A percentile compares a stretch with the other conserved stretches of the same genome.
These are phyloP conservation scores for Tricholaema leucomelas DNA, from an alignment of 2,113 vertebrate species.

Conservation along the genomic window DNA sequence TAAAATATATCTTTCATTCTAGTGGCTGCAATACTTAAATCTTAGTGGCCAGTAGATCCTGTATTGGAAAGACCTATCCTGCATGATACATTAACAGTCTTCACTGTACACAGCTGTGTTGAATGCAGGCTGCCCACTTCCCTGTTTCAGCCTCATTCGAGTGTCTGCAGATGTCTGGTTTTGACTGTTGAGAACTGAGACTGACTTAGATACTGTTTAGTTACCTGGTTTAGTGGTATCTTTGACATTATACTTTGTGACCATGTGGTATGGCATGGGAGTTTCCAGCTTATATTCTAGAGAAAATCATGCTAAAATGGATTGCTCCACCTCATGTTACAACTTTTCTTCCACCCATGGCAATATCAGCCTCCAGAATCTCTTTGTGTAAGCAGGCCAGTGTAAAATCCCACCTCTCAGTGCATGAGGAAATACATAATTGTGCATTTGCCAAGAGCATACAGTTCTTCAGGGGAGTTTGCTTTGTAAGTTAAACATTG, in stretches of 20 bases:
- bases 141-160: not conserved
- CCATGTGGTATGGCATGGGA: not conserved
- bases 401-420: not conserved
- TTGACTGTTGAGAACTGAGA: not conserved
- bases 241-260: not conserved
- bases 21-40: not conserved
- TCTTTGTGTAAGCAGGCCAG: not conserved
- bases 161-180: not conserved
- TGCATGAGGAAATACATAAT: not conserved
- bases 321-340: not conserved
- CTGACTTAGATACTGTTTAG: not conserved
- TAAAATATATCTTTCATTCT: not conserved
- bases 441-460: not conserved
- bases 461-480: not conserved
- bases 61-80: not conserved
- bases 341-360: not conserved
- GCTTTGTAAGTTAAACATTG: not conserved
- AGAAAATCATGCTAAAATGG: not conserved
- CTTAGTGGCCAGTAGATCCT: not conserved
- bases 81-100: not conserved
- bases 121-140: not conserved
- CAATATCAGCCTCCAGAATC: not conserved
- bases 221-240: not conserved
- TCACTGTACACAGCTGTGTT: not conserved
- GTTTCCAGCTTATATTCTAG: not conserved